A percentile compares a stretch with the other conserved stretches of the same genome.
Evolutionary conservation across 1,140 invertebrate species (phyloP).

Genomic region (Eriosoma lanigerum): DNA sequence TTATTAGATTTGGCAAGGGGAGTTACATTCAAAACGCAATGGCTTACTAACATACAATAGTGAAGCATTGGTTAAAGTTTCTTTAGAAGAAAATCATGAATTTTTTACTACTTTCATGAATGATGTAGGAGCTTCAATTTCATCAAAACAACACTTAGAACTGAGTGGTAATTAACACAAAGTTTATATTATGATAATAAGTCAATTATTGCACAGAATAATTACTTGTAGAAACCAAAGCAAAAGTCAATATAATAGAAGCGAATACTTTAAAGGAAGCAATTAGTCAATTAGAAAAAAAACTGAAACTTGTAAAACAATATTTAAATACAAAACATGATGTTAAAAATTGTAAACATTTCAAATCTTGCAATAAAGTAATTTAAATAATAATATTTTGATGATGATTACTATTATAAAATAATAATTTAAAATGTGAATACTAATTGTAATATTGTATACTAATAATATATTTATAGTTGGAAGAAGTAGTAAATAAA

Average conservation of each 20-base stretch:
- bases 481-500: background rate
- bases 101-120: background rate
- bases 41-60: background rate
- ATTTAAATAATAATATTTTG: background rate
- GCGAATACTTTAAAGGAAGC: constrained; percentile 1
- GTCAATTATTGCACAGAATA: background rate
- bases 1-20: constrained; percentile 34
- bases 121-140: constrained; percentile 22
- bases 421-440: no score
- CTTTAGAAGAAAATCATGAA: constrained; percentile 25
- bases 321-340: constrained; percentile 8
- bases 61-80: constrained; percentile 10
- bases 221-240: constrained; percentile 13
- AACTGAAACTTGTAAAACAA: constrained; percentile 33
- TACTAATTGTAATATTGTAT: background rate
- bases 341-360: constrained; percentile 26
- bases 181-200: background rate
- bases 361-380: constrained; percentile 15
- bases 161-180: constrained; percentile 12
- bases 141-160: constrained; percentile 7
- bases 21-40: constrained; percentile 14
- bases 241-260: background rate
- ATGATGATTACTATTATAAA: no score
- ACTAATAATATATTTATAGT: constrained; percentile 10
- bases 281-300: constrained; percentile 10